Evolutionary conservation across 2,113 vertebrate species (phyloP).

Genomic region (Sander vitreus): DNA sequence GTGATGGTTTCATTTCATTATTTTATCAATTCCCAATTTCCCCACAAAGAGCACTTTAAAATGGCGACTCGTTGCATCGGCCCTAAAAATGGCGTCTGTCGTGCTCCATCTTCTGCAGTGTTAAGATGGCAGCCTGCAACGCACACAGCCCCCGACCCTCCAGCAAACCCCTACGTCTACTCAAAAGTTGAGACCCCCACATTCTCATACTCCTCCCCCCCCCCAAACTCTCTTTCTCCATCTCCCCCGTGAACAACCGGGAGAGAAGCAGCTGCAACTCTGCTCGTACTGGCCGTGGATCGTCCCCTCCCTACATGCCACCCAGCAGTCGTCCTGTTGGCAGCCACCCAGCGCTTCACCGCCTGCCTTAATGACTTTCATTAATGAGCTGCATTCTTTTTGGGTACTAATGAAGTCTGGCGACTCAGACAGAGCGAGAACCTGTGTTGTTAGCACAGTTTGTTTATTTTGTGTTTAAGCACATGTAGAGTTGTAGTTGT

Average conservation of each 20-base stretch:
- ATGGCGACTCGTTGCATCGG: slow-evolving; percentile 31
- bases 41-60: slow-evolving; percentile 23
- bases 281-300: not conserved
- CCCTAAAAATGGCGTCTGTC: slow-evolving; percentile 55
- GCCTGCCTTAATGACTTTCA: slow-evolving; percentile 64
- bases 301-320: slow-evolving; percentile 31
- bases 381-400: slow-evolving; percentile 57
- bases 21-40: not conserved
- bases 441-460: not conserved
- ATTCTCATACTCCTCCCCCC: slow-evolving; percentile 18
- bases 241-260: slow-evolving; percentile 1
- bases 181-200: slow-evolving; percentile 38
- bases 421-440: slow-evolving; percentile 1
- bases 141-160: not conserved
- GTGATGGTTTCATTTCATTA: not conserved
- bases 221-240: not conserved
- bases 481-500: not conserved
- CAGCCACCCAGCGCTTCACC: slow-evolving; percentile 61
- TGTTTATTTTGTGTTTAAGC: slow-evolving; percentile 1
- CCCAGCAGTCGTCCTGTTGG: slow-evolving; percentile 59
- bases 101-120: not conserved
- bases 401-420: slow-evolving; percentile 60
- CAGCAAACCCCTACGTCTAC: not conserved
- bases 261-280: slow-evolving; percentile 54
- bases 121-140: slow-evolving; percentile 17